Evolutionary conservation across 2,888 invertebrate species (phyloP).

Genomic region (Brachyptera putata): DNA sequence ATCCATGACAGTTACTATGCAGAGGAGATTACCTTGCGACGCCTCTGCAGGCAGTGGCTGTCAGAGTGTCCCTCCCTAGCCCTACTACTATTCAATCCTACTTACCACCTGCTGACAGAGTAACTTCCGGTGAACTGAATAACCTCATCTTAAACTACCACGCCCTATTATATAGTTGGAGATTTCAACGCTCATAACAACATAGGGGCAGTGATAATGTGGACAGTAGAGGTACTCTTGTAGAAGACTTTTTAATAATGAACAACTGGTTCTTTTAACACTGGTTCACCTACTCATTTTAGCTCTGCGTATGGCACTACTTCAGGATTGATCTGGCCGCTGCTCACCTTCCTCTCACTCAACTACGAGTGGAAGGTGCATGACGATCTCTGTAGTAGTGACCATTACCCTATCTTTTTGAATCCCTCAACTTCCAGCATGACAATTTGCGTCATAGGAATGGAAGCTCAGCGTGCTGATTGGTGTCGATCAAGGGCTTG

Average conservation of each 20-base stretch:
- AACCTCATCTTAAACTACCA: not conserved
- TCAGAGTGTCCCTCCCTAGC: not conserved
- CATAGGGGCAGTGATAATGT: not conserved
- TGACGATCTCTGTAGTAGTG: not conserved
- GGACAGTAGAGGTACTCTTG: not conserved
- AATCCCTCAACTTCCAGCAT: not conserved
- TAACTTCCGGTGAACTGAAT: not conserved
- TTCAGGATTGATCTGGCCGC: not conserved
- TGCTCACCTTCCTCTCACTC: not conserved
- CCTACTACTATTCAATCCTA: not conserved
- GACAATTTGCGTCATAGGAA: not conserved
- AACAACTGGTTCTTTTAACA: not conserved
- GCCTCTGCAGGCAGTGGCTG: slow-evolving; percentile 12
- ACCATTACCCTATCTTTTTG: not conserved
- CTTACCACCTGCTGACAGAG: not conserved
- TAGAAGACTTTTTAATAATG: not conserved
- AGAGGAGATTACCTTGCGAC: not conserved
- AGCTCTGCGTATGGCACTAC: not conserved
- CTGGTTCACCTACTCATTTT: not conserved
- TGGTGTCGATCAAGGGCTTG: not conserved
- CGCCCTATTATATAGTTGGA: not conserved
- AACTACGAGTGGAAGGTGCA: not conserved
- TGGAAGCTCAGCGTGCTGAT: not conserved
- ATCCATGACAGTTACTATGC: not conserved
- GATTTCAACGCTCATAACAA: slow-evolving; percentile 8